Percentiles rank a stretch among this genome's conserved stretches.
Evolutionary conservation across 2,113 vertebrate species (phyloP).

Genomic region (Barbus barbus): DNA sequence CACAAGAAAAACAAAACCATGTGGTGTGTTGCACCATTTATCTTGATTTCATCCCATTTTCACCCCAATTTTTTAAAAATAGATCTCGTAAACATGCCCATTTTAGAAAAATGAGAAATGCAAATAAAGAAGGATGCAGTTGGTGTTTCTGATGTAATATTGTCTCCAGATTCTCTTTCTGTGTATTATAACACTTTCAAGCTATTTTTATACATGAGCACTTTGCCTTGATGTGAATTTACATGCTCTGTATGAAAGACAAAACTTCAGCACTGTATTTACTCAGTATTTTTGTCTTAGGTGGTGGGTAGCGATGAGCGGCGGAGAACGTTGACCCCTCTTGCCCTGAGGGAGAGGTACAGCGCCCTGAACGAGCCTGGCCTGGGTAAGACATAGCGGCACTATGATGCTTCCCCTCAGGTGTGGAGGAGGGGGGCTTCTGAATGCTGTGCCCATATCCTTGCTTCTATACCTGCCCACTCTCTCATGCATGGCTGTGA

Average conservation of each 20-base stretch:
- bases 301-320: conserved; percentile 84
- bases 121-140: neutral
- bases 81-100: neutral
- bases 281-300: conserved; percentile 67
- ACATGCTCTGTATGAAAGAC: neutral
- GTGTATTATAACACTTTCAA: neutral
- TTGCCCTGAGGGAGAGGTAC: conserved; percentile 90
- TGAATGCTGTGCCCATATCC: conserved; percentile 68
- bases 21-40: neutral
- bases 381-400: conserved; percentile 76
- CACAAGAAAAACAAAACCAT: neutral
- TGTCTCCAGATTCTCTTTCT: neutral
- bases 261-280: neutral
- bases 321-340: conserved; percentile 86
- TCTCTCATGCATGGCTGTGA: conserved; percentile 75
- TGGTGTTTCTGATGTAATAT: neutral
- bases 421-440: conserved; percentile 56
- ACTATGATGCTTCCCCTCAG: conserved; percentile 45
- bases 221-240: neutral
- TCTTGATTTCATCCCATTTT: neutral
- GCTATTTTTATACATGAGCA: neutral
- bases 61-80: neutral
- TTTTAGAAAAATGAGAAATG: neutral
- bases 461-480: conserved; percentile 56
- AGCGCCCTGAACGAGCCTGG: conserved; percentile 86